phyloP scores from a whole-genome alignment of 2,888 invertebrate species.

The Amphiduros pacificus region DNA sequence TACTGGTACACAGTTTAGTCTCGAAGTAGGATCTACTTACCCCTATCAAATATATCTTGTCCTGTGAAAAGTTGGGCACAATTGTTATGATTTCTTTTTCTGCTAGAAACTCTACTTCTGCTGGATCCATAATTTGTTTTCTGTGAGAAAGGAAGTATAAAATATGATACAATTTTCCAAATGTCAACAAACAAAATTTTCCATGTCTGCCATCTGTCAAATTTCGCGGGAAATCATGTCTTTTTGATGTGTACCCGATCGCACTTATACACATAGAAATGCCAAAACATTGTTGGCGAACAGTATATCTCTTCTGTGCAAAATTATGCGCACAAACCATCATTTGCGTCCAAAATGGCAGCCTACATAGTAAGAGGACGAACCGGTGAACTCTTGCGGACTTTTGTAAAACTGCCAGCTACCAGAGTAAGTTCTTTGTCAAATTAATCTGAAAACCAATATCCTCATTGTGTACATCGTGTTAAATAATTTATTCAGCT shows the following conservation, averaged over 20 bases:
- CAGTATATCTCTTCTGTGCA: no score
- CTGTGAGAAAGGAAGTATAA: no score
- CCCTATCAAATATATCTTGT: constrained; percentile 60
- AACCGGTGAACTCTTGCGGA: constrained; percentile 24
- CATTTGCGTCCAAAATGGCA: constrained; percentile 31
- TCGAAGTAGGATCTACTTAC: constrained; percentile 36
- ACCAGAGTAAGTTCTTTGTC: no score
- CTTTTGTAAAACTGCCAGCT: no score
- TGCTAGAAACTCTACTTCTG: constrained; percentile 76
- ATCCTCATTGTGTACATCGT: no score
- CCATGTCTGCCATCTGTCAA: background rate
- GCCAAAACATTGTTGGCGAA: no score
- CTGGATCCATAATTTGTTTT: constrained; percentile 54
- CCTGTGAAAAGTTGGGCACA: constrained; percentile 86
- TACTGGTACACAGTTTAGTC: background rate
- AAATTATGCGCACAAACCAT: no score
- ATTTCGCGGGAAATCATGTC: constrained; percentile 18
- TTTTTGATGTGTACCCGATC: no score
- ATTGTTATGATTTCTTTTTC: constrained; percentile 82
- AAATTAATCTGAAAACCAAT: no score
- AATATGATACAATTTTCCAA: no score
- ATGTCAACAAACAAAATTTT: background rate
- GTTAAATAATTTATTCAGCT: no score
- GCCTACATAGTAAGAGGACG: constrained; percentile 31
- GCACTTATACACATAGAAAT: no score